phyloP scores from a whole-genome alignment of 2,113 vertebrate species.

The Colossoma macropomum region DNA sequence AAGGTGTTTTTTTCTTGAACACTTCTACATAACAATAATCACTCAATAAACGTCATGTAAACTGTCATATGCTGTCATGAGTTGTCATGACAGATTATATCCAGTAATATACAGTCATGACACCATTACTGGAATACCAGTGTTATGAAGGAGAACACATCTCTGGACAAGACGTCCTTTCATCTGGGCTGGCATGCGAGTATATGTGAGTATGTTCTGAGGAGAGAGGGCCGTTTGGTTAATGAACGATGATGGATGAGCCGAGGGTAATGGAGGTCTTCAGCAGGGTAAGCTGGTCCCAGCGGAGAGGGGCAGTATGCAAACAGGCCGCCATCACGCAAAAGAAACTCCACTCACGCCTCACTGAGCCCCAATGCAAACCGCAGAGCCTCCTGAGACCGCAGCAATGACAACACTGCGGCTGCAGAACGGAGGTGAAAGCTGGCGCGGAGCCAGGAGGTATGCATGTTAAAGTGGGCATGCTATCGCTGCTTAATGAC shows the following conservation, averaged over 20 bases:
- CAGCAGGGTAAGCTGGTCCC: conserved; percentile 31
- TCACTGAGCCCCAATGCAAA: conserved; percentile 59
- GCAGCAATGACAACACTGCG: conserved; percentile 37
- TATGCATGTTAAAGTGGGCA: not conserved
- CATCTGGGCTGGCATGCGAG: not conserved
- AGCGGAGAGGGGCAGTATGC: conserved; percentile 30
- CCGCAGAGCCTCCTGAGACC: conserved; percentile 53
- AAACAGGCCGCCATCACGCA: conserved; percentile 41
- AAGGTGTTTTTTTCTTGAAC: too few relatives aligned
- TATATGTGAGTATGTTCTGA: not conserved
- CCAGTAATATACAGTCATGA: too few relatives aligned
- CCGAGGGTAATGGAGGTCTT: conserved; percentile 25
- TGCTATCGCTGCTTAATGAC: not conserved
- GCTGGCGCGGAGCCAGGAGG: conserved; percentile 20
- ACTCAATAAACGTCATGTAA: too few relatives aligned
- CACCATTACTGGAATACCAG: too few relatives aligned
- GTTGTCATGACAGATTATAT: too few relatives aligned
- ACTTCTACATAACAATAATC: too few relatives aligned
- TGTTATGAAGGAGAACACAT: not conserved
- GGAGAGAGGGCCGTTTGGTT: conserved; percentile 14
- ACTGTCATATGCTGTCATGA: too few relatives aligned
- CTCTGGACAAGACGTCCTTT: not conserved
- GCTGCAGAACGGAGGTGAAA: conserved; percentile 33
- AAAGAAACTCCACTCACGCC: conserved; percentile 53
- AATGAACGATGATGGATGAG: conserved; percentile 42